phyloP scores from a whole-genome alignment of 2,888 invertebrate genomes.

The Macaria liturata region DNA sequence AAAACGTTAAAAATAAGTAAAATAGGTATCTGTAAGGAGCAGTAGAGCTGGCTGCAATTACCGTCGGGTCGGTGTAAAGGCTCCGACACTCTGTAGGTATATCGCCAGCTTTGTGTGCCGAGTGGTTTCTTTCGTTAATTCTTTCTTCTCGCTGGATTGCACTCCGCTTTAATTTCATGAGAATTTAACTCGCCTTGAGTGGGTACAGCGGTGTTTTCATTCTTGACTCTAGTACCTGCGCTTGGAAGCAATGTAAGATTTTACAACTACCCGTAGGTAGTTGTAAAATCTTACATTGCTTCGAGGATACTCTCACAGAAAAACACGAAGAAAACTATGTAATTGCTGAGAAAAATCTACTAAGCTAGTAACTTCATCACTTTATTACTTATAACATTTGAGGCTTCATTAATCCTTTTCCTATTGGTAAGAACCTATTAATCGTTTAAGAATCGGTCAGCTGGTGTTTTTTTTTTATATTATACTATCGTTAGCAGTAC shows the following conservation, averaged over 20 bases:
- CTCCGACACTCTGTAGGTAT: constrained; percentile 28
- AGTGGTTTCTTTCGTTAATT: constrained; percentile 32
- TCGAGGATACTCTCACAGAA: too few species aligned
- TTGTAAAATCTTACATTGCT: too few species aligned
- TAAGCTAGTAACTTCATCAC: too few species aligned
- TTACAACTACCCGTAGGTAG: too few species aligned
- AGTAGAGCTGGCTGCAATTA: constrained; percentile 30
- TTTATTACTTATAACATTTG: too few species aligned
- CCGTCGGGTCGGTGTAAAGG: constrained; percentile 28
- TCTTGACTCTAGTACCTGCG: background rate
- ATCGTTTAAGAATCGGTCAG: too few species aligned
- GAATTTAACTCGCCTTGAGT: constrained; percentile 3
- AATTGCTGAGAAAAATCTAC: too few species aligned
- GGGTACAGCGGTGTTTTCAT: background rate
- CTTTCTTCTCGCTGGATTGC: constrained; percentile 22
- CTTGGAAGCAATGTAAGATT: background rate
- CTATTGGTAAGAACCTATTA: too few species aligned
- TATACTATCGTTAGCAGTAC: too few species aligned
- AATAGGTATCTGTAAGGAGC: constrained; percentile 20
- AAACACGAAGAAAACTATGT: too few species aligned
- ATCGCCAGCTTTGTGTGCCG: constrained; percentile 31
- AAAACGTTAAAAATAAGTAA: constrained; percentile 2
- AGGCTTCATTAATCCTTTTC: too few species aligned
- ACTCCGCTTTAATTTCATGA: constrained; percentile 22
- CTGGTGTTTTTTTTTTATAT: too few species aligned